Base-by-base conservation (phyloP, 2,888 invertebrate genomes). In the Ophioninae sp. region DNA sequence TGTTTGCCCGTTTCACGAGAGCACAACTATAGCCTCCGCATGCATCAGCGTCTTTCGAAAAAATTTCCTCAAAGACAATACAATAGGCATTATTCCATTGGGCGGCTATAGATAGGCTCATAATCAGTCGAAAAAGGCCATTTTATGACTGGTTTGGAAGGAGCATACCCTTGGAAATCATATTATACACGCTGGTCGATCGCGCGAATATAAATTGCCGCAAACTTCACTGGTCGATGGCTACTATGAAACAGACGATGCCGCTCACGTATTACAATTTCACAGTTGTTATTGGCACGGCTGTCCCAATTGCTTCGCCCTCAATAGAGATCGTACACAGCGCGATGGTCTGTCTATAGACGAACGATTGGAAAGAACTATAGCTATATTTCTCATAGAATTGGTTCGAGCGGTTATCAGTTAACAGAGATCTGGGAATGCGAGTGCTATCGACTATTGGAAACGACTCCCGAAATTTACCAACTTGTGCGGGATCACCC, bases 351-450 rank as follows among this genome's bases (percentile, higher is more conserved):
- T 39, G 9, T n/a, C 39, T 10, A 39, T 65, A 39, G 39, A 65
- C 17, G 39, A 65, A n/a, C 37, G 65, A 0, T n/a, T 37, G 0
- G 37, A 37, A 2, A 9, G 3, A 9, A n/a, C n/a, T 5, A 39
- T 65, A 17, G n/a, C n/a, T n/a, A n/a, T n/a, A n/a, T n/a, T n/a
- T 1, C 37, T 8, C 3, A 65, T 65, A 65, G 59, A 58, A 6
- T 65, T 67, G 17, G 41, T 41, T 2, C 30, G 30, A 3, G 3
- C 3, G 79, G 81, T 0, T 64, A 64, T 37, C 5, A 0, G 1
- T 22, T 83, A 20, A 75, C 67, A 17, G 75, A 81, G 23, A 79
- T 85, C n/a, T 85, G 83, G 85, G 83, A 85, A 7, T 83, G 83
- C n/a, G 79, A 77, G n/a, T n/a, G n/a, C n/a, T n/a, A 22, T 83